phyloP scores from a whole-genome alignment of 92 coral and sea anemone species.

The Parazoanthus atlanticus region DNA sequence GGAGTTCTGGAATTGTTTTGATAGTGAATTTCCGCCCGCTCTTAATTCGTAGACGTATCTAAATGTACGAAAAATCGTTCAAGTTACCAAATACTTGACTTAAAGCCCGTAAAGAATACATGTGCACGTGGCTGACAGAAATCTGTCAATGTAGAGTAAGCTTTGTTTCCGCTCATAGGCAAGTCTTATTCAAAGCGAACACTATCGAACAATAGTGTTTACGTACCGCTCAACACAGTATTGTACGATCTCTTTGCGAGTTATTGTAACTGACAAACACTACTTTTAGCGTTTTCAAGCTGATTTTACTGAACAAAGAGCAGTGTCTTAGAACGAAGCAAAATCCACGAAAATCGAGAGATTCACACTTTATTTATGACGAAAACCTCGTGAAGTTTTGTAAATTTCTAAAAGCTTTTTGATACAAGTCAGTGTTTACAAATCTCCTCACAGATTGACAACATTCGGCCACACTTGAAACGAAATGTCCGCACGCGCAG shows the following conservation, averaged over 20 bases:
- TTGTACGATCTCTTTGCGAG: constrained; percentile 32
- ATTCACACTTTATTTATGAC: constrained; percentile 30
- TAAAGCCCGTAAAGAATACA: constrained; percentile 20
- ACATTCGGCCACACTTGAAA: not conserved
- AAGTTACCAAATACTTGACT: constrained; percentile 29
- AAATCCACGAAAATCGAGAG: constrained; percentile 1
- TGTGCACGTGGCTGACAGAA: constrained; percentile 37
- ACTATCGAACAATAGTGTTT: constrained; percentile 71
- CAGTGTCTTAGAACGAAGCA: constrained; percentile 10
- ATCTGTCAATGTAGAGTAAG: constrained; percentile 50
- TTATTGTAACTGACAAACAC: constrained; percentile 37
- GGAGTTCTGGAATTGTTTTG: not conserved
- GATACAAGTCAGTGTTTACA: constrained; percentile 40
- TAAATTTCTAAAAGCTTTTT: constrained; percentile 21
- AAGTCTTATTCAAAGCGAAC: constrained; percentile 70
- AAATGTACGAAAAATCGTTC: constrained; percentile 32
- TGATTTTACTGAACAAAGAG: constrained; percentile 34
- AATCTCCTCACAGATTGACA: not conserved
- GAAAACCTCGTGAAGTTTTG: constrained; percentile 46
- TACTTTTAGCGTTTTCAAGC: constrained; percentile 33
- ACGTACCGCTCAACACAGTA: constrained; percentile 11
- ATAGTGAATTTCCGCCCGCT: constrained; percentile 35
- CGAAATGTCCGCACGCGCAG: not conserved
- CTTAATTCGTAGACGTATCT: constrained; percentile 15
- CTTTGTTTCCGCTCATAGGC: constrained; percentile 63